Evolutionary conservation across 2,888 invertebrate genomes (phyloP).

Genomic region (Malacosoma neustria): DNA sequence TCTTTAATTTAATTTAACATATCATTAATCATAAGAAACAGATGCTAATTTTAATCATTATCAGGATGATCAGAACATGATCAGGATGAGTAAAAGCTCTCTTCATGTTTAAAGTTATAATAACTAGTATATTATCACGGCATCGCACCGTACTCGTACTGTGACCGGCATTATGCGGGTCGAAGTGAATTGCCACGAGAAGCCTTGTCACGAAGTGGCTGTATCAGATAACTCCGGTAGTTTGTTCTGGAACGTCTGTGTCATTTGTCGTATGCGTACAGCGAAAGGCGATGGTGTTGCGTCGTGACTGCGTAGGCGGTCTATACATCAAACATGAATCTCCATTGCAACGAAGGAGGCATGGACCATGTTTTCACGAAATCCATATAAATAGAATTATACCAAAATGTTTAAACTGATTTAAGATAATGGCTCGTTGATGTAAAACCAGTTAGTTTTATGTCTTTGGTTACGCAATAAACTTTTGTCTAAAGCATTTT

Average conservation of each 20-base stretch:
- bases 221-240: slow-evolving; percentile 68
- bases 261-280: slow-evolving; percentile 55
- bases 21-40: no score
- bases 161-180: neutral
- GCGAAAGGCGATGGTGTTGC: slow-evolving; percentile 17
- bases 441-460: neutral
- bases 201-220: slow-evolving; percentile 56
- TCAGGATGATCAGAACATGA: no score
- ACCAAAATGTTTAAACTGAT: slow-evolving; percentile 3
- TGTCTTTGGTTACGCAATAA: neutral
- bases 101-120: no score
- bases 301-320: slow-evolving; percentile 60
- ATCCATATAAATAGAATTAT: neutral
- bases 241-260: slow-evolving; percentile 55
- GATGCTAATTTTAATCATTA: no score
- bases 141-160: neutral
- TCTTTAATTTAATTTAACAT: no score
- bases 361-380: slow-evolving; percentile 6
- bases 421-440: neutral
- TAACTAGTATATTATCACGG: neutral
- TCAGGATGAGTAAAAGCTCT: no score
- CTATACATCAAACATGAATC: slow-evolving; percentile 20
- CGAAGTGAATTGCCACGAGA: slow-evolving; percentile 34
- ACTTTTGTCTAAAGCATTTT: neutral
- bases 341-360: slow-evolving; percentile 13